Base-by-base conservation (phyloP, 2,888 invertebrate species). In the Gymnocheta viridis region DNA sequence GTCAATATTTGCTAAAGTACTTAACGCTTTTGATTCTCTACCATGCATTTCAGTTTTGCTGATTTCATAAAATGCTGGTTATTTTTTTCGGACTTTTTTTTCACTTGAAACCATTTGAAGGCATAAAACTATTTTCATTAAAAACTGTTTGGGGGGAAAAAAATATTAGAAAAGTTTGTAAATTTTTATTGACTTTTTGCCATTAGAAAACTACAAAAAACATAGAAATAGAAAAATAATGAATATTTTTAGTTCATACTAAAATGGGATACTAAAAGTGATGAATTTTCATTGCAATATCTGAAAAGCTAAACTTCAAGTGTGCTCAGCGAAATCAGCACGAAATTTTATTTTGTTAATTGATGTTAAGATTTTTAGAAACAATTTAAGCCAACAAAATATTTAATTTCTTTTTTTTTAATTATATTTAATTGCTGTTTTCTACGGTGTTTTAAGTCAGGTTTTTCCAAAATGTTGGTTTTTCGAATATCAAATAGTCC, bases 1-100 rank as follows among this genome's bases (percentile, higher is more conserved):
- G 90, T 90, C 91, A 90, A 91, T 90, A 90, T 90, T 90, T 90
- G 90, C 88, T 88, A 86, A 89, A 89, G 88, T 89, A 88, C 90
- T 90, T 89, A 86, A 72, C 81, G 74, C 69, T 82, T 78, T 74
- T 62, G 66, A 69, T 60, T 44, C n/a, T 19, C 44, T 35, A n/a
- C n/a, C n/a, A 35, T 62, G n/a, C 54, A 17, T 51, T 67, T 47
- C 19, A 67, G 27, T 73, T 62, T 44, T 70, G 76, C 47, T 72
- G 47, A 47, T 41, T 72, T 72, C 29, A 54, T 70, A 47, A 72
- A 72, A 72, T 72, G 70, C 70, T 72, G 58, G 70, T 51, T 51
- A 22, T 10, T 72, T 72, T 41, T 54, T 17, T 44, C 19, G 35
- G 27, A 7, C n/a, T 38, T 27, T 38, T 44, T 41, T 29, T 24